Evolutionary conservation across 2,113 vertebrate genomes (phyloP), one percentile per base, ranked within the genome.

Genomic region (Recurvirostra avosetta): DNA sequence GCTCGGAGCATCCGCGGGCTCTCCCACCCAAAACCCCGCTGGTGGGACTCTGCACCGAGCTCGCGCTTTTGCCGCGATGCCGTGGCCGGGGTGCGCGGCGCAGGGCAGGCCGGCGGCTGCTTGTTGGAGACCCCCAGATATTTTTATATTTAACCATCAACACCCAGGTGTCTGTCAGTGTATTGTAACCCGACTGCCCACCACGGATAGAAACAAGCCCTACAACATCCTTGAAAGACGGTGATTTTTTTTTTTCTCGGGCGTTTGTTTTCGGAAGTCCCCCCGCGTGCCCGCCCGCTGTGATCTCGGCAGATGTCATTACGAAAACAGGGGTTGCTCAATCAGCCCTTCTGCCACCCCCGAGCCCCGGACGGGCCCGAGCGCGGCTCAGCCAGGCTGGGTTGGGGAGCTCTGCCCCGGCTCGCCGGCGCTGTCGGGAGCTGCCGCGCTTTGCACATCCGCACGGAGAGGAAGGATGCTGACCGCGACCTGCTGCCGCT

Each of bases 331-430:
- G 59, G 40, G 47, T 83, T 92, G 79, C 82, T 92, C 81, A 63
- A 76, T 17, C 95, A 49, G 70, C 79, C 67, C 50, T 87, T 58
- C 63, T 90, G 86, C 86, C 3, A 0, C 61, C 50, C 29, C 75
- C 0, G 2, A 68, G 41, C 52, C 47, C 49, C 3, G 14, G 0
- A 17, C 0, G 1, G 53, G 71, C 36, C 27, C 40, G 21, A 49
- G 47, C 47, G 19, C 47, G 21, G 47, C 47, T 49, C 49, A 50
- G 49, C 49, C 49, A 50, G 49, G 49, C 71, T 2, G 27, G 45
- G 34, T 1, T 36, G 36, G 36, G 55, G 81, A 86, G 76, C 87
- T 47, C 34, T 74, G 75, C 72, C 70, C 1, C 3, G 40, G 77
- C 92, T 70, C 2, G 15, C 65, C 0, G 2, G 58, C 1, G 0